Base-by-base conservation (phyloP, 2,797 vertebrate species). In the Craterocephalus amniculus region DNA sequence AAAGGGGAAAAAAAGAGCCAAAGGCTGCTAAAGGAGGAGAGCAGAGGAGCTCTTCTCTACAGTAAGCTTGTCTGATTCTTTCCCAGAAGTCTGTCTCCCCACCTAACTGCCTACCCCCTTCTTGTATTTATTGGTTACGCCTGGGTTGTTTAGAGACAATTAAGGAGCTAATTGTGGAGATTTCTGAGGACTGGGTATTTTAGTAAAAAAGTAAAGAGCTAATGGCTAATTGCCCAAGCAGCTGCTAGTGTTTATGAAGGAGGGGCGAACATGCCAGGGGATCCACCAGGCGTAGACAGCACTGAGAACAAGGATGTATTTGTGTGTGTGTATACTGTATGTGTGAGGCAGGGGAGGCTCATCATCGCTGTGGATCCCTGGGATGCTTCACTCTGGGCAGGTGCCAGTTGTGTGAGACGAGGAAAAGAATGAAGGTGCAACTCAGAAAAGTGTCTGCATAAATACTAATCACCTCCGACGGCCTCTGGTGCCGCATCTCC, bases 111-210 rank as follows among this genome's bases (percentile, higher is more conserved):
- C 83, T 58, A 73, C 87, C 72, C 66, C 78, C 79, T 84, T 68
- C 80, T 76, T 92, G 84, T 85, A 87, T 93, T 92, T 92, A 93
- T 91, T 90, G 88, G 89, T 91, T 93, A 88, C 87, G 88, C 91
- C 91, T 93, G 86, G 83, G 87, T 93, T 94, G 88, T 94, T 94
- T 93, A 94, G 92, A 92, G 79, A 89, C 93, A 94, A 95, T 95
- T 95, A 95, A 92, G 89, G 74, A 91, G 86, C 89, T 94, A 94
- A 95, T 95, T 94, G 92, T 92, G 80, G 89, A 83, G 90, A 90
- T 92, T 90, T 92, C 89, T 83, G 90, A 92, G 92, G 88, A 92
- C 83, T 73, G 86, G 85, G 80, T 91, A 91, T 92, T 93, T 88
- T 88, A 92, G 93, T 92, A 92, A 91, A 94, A 94, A 94, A 93